These are phyloP conservation scores for Dione vanillae DNA, from an alignment of 2,888 invertebrate species.

Conservation along the genomic window DNA sequence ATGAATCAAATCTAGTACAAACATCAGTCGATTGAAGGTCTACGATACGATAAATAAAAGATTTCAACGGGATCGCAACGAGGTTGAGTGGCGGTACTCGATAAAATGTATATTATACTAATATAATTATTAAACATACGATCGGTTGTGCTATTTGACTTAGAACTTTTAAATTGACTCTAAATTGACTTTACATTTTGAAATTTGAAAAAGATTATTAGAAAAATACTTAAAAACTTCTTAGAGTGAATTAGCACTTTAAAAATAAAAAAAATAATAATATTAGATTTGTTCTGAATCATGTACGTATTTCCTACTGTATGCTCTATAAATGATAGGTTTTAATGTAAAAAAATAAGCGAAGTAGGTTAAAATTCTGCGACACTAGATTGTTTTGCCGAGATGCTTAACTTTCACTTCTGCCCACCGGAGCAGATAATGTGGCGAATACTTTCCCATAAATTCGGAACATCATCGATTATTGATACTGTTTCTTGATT, in stretches of 20 bases:
- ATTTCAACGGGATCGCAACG: slow-evolving; percentile 38
- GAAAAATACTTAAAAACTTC: too few relatives aligned
- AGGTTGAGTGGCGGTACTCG: neutral
- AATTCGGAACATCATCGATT: slow-evolving; percentile 55
- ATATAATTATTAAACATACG: neutral
- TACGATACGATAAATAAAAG: slow-evolving; percentile 33
- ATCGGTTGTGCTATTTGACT: neutral
- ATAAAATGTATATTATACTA: slow-evolving; percentile 8
- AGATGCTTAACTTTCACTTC: slow-evolving; percentile 51
- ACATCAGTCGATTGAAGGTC: neutral
- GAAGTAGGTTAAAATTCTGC: slow-evolving; percentile 29
- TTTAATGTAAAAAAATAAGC: slow-evolving; percentile 2
- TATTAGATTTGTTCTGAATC: too few relatives aligned
- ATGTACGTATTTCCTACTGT: too few relatives aligned
- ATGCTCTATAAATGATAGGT: too few relatives aligned
- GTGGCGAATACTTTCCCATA: slow-evolving; percentile 58
- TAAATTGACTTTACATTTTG: too few relatives aligned
- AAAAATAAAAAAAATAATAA: too few relatives aligned
- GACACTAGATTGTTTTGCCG: slow-evolving; percentile 27
- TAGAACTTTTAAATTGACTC: neutral
- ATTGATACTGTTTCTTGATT: slow-evolving; percentile 21
- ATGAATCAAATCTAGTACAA: slow-evolving; percentile 10
- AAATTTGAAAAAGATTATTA: too few relatives aligned
- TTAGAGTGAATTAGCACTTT: too few relatives aligned
- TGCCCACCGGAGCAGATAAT: slow-evolving; percentile 53